Conservation (phyloP, 2,113 vertebrate species). For the Gulo gulo region DNA sequence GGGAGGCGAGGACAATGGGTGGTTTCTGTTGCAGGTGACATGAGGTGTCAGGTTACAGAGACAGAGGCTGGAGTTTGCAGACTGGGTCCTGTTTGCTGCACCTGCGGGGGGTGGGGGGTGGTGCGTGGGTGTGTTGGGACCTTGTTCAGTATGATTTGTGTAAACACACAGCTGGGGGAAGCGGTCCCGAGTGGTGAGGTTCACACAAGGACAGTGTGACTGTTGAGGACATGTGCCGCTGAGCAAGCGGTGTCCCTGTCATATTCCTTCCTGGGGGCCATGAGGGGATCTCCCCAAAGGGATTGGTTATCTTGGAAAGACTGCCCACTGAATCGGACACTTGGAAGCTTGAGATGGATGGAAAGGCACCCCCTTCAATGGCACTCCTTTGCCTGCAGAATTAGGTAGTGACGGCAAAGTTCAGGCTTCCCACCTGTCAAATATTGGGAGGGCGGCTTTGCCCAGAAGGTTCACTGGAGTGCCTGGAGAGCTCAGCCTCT, state of each 20-base stretch:
- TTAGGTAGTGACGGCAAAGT: not conserved
- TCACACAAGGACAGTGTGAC: not conserved
- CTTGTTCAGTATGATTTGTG: not conserved
- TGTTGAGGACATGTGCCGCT: fast-evolving
- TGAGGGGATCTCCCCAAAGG: not conserved
- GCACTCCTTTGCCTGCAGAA: not conserved
- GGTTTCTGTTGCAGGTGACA: conserved; percentile 7
- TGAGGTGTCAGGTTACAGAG: not conserved
- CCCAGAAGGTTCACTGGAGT: too few relatives aligned
- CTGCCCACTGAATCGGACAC: not conserved
- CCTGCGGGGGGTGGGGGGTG: too few relatives aligned
- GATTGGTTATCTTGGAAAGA: not conserved
- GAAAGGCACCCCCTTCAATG: too few relatives aligned
- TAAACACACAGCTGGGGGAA: not conserved
- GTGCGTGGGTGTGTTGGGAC: not conserved
- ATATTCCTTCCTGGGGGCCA: not conserved
- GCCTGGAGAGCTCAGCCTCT: fast-evolving
- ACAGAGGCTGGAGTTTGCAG: not conserved
- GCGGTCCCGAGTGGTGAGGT: not conserved
- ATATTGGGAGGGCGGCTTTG: not conserved
- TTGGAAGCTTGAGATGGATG: not conserved
- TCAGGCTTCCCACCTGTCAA: not conserved
- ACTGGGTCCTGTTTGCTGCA: not conserved
- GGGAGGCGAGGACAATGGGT: not conserved
- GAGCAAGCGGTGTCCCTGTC: fast-evolving